These are phyloP conservation scores for Spatulosminthurus flaviceps DNA, from an alignment of 2,888 invertebrate species.

Conservation along the genomic window DNA sequence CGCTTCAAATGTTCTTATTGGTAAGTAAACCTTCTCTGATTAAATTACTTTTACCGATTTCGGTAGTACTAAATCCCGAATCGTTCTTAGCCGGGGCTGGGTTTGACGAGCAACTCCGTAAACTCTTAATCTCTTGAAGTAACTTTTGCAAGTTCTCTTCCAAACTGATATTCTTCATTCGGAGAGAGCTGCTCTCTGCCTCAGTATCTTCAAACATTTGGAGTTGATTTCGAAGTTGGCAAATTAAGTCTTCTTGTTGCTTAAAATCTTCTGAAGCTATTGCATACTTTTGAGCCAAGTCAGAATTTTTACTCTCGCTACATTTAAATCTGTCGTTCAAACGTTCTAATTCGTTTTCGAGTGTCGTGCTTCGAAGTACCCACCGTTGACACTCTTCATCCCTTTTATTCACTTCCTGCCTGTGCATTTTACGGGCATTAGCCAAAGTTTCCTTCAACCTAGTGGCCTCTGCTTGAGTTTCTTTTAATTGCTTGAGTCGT, in stretches of 20 bases:
- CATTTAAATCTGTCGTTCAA: conserved; percentile 18
- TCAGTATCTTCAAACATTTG: conserved; percentile 23
- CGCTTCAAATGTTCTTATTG: no score
- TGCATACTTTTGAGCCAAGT: conserved; percentile 40
- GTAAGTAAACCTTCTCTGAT: no score
- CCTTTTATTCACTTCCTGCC: conserved; percentile 38
- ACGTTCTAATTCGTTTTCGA: conserved; percentile 42
- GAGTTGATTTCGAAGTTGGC: conserved; percentile 27
- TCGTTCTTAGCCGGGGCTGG: background rate
- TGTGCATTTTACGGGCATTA: conserved; percentile 40
- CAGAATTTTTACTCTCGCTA: conserved; percentile 32
- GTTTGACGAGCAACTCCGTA: background rate
- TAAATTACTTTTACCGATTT: conserved; percentile 19
- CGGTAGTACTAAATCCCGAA: conserved; percentile 22
- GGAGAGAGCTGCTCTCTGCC: conserved; percentile 28
- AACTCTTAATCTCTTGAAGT: conserved; percentile 39
- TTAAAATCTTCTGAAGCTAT: conserved; percentile 47
- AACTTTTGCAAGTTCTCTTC: conserved; percentile 40
- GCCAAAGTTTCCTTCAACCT: conserved; percentile 42
- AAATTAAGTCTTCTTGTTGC: conserved; percentile 48
- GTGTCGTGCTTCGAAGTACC: conserved; percentile 28
- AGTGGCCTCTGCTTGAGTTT: conserved; percentile 33
- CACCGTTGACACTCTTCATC: conserved; percentile 45
- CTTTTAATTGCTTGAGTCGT: conserved; percentile 41
- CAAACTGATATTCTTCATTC: conserved; percentile 31